Evolutionary conservation across 2,113 vertebrate genomes (phyloP), one percentile per base, ranked within the genome.

Genomic region (Gnathonemus echidnorhynchus): DNA sequence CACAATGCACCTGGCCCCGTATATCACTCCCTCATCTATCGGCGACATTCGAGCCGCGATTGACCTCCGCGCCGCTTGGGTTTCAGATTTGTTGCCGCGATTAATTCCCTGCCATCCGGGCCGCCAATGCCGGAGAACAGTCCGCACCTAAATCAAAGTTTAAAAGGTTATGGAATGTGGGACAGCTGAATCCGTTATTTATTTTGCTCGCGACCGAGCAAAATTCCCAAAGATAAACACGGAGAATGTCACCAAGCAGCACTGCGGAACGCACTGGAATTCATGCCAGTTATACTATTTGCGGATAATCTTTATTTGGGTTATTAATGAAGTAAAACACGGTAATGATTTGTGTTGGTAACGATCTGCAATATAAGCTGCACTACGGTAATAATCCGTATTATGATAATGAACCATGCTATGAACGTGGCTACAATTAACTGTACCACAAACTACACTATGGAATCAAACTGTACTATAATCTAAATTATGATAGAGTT

Each of bases 1-100:
- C 74, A 27, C 21, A 89, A 89, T 49, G 58, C 90, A 91, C 90
- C 90, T 91, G 90, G 90, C 70, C 80, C 53, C 52, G 88, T 86
- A 91, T 84, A 89, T 91, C 90, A 91, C 83, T 86, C 46, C n/a
- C 46, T 56, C 46, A 74, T 49, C 90, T 89, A 74, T 89, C 53
- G 70, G 49, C 45, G 53, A 90, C 87, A 90, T 85, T 84, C 74
- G 49, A 85, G 56, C 87, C 27, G 52, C 42, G 62, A 84, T 90
- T 88, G 87, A 90, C 52, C 56, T 70, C 80, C 46, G n/a, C 52
- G 7, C 48, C 31, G 31, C 27, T 88, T 53, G 35, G 21, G 85
- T 87, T 87, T 70, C 53, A 58, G 77, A 86, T 89, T 85, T 62
- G 89, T 49, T 85, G 52, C 39, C 31, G 52, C 89, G 52, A 86